phyloP scores from a whole-genome alignment of 2,888 invertebrate species.

The Calliopum simillimum region DNA sequence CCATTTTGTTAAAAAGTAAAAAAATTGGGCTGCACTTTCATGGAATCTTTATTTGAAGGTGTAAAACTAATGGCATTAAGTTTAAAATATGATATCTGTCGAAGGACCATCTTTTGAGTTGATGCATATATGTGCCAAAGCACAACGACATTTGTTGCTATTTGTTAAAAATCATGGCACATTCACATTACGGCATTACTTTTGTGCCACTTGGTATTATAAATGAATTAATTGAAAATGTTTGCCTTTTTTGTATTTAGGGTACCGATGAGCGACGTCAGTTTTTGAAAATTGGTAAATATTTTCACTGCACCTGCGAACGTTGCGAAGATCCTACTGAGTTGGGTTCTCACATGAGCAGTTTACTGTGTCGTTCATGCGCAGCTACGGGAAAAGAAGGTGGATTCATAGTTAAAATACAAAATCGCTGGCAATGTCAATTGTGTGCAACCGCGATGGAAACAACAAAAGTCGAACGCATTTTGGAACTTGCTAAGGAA shows the following conservation, averaged over 20 bases:
- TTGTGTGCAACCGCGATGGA: constrained; percentile 54
- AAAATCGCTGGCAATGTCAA: constrained; percentile 57
- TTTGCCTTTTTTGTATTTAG: background rate
- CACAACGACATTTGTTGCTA: too few relatives aligned
- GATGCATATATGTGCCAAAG: too few relatives aligned
- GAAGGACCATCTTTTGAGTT: too few relatives aligned
- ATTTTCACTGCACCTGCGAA: constrained; percentile 78
- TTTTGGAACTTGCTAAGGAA: constrained; percentile 67
- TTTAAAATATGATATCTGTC: too few relatives aligned
- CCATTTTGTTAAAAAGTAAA: too few relatives aligned
- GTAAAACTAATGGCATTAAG: too few relatives aligned
- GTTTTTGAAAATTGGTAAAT: constrained; percentile 78
- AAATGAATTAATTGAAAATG: background rate
- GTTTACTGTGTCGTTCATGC: constrained; percentile 57
- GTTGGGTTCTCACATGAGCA: constrained; percentile 76
- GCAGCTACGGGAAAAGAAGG: constrained; percentile 38
- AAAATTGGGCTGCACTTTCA: too few relatives aligned
- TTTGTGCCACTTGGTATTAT: background rate
- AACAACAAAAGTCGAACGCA: constrained; percentile 67
- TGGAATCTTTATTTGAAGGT: too few relatives aligned
- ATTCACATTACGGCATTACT: background rate
- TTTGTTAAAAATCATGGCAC: too few relatives aligned
- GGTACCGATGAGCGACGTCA: constrained; percentile 75
- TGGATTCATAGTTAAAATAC: constrained; percentile 38
- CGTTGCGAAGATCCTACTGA: constrained; percentile 80